Percentiles rank a stretch among this genome's conserved stretches.
Conservation (phyloP, 35 echinoderm and acorn worm species). For the Strongylocentrotus purpuratus region DNA sequence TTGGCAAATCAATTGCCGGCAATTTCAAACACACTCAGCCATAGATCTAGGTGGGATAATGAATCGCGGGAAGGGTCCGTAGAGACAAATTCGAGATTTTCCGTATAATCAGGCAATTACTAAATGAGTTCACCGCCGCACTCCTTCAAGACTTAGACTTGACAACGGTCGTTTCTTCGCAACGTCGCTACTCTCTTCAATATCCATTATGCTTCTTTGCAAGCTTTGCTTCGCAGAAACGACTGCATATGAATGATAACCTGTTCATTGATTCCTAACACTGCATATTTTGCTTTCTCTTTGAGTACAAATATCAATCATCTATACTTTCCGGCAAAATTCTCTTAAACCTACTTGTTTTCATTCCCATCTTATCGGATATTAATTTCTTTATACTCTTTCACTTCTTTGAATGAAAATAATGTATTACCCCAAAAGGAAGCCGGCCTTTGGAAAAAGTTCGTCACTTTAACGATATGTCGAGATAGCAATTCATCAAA, state of each 20-base stretch:
- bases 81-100: conserved; percentile 50
- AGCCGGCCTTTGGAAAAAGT: neutral
- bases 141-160: neutral
- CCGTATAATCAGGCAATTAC: conserved; percentile 57
- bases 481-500: neutral
- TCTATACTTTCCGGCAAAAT: neutral
- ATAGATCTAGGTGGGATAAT: conserved; percentile 47
- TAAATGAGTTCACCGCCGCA: conserved; percentile 47
- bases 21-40: conserved; percentile 44
- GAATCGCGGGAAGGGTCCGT: conserved; percentile 35
- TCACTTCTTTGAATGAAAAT: neutral
- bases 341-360: neutral
- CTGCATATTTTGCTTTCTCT: neutral
- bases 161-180: neutral
- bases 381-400: neutral
- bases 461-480: neutral
- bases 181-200: neutral
- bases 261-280: neutral
- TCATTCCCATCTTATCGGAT: neutral
- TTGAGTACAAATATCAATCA: neutral
- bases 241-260: neutral
- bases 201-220: neutral
- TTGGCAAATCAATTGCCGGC: conserved; percentile 49
- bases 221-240: neutral
- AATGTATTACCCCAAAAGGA: neutral